These are phyloP conservation scores for Eupithecia dodoneata DNA, from an alignment of 2,888 invertebrate genomes.

Conservation along the genomic window DNA sequence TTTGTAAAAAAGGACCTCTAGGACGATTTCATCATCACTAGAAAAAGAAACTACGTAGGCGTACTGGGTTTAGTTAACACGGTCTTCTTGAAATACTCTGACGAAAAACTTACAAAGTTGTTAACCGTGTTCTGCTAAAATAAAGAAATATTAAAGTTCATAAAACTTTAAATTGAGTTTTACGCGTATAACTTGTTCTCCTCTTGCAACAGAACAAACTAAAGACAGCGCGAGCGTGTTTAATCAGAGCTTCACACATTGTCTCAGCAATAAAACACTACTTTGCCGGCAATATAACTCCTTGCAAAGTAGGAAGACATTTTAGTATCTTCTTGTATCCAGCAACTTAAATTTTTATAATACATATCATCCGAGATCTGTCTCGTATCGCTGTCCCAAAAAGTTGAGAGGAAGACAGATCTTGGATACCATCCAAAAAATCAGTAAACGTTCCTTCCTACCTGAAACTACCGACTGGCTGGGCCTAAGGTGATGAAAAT, in stretches of 20 bases:
- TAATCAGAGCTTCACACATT: constrained; percentile 6
- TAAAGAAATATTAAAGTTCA: not conserved
- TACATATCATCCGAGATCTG: not conserved
- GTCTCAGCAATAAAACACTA: constrained; percentile 19
- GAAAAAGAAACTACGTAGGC: not conserved
- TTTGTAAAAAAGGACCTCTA: no score
- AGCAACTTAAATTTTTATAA: not conserved
- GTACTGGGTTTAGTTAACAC: not conserved
- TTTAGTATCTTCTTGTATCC: not conserved
- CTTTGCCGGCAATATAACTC: not conserved
- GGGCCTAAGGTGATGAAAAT: no score
- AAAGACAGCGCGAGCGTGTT: constrained; percentile 4
- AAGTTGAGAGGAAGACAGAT: not conserved
- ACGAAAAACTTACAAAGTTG: not conserved
- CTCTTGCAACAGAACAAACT: not conserved
- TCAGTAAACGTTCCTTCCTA: no score
- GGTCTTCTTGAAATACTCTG: not conserved
- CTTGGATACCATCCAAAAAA: not conserved
- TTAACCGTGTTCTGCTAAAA: not conserved
- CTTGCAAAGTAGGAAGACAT: not conserved
- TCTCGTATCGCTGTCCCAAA: not conserved
- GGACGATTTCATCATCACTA: not conserved
- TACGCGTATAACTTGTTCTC: not conserved
- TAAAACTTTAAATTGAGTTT: not conserved
- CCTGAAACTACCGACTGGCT: not conserved